A percentile compares a stretch with the other conserved stretches of the same genome.
These are phyloP conservation scores for Ciconia boyciana DNA, from an alignment of 2,113 vertebrate genomes.

Conservation along the genomic window DNA sequence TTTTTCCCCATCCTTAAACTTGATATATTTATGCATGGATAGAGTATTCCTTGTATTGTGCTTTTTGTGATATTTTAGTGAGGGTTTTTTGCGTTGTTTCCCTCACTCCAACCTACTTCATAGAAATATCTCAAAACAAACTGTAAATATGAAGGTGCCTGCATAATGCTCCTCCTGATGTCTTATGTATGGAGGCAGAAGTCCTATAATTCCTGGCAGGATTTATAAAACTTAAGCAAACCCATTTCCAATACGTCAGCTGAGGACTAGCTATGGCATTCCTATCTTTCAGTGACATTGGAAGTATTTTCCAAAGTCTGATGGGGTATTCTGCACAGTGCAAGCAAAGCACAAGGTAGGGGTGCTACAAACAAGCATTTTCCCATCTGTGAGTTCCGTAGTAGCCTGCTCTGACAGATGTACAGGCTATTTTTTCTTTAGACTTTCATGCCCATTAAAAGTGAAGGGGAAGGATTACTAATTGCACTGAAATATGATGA, in stretches of 20 bases:
- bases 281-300: background rate
- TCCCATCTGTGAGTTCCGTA: background rate
- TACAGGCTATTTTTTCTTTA: background rate
- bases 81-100: background rate
- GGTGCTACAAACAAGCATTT: background rate
- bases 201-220: constrained; percentile 8
- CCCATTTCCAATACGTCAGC: background rate
- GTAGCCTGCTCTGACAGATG: background rate
- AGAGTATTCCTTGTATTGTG: background rate
- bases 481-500: background rate
- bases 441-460: background rate
- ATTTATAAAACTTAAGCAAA: background rate
- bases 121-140: background rate
- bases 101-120: background rate
- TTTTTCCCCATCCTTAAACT: background rate
- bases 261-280: background rate
- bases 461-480: background rate
- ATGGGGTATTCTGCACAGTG: background rate
- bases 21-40: background rate
- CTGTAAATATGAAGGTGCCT: background rate
- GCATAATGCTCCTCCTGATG: background rate
- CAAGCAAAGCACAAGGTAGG: background rate
- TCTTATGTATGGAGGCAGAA: background rate
- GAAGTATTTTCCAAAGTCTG: background rate
- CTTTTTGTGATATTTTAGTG: background rate